Evolutionary conservation across 2,113 vertebrate species (phyloP), one percentile per base, ranked within the genome.

Genomic region (Manacus vitellinus): DNA sequence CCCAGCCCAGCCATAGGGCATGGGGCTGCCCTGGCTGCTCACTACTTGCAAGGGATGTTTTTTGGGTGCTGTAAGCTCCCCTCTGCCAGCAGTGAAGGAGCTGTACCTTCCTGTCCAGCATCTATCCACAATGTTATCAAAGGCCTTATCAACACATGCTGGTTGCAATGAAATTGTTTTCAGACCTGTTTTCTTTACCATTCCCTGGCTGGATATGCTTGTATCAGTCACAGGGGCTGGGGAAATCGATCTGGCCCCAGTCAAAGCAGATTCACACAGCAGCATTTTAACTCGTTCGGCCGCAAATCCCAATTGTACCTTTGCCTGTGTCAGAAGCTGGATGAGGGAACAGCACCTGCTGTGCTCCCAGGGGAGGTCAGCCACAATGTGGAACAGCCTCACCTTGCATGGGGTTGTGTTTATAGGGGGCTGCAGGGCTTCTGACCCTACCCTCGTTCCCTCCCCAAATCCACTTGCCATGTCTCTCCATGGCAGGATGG

Each of bases 141-240:
- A 95, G 78, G 67, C 62, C 67, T 95, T 90, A 94, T 92, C 93
- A 77, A 67, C 0, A 1, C 85, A 63, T 14, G 35, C 71, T 70
- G 16, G 17, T 59, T 86, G 61, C 88, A 93, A 73, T 18, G 70
- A 92, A 93, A 92, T 90, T 83, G 88, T 33, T 93, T 96, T 93
- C 75, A 88, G 80, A 79, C 23, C 82, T 88, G 51, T 86, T 96
- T 96, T 80, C 85, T 89, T 92, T 90, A 91, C 87, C 73, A 30
- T 66, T 47, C 70, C 78, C 71, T 17, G 13, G 58, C 67, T 77
- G 75, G 85, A 83, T 59, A 56, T 28, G 43, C 78, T 85, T 78
- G 59, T 80, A 85, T 90, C 78, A 67, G 88, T 88, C 72, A 58
- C 75, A 56, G 59, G 63, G 56, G 30, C 71, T 0, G 0, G 14